These are phyloP conservation scores for Leucoraja erinaceus DNA, from an alignment of 2,113 vertebrate species.

Conservation along the genomic window DNA sequence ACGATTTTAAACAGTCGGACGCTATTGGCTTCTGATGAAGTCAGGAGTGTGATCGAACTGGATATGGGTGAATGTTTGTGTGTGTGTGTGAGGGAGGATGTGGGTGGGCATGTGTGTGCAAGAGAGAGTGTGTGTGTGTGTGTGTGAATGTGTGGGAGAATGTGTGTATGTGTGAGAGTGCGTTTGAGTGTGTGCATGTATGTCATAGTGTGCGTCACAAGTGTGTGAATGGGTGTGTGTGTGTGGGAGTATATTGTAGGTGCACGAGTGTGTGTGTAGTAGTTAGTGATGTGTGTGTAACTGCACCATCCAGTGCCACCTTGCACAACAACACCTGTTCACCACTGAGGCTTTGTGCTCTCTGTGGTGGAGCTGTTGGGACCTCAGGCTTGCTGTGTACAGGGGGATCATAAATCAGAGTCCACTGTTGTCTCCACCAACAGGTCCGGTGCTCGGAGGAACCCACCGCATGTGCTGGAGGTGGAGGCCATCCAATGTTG, in stretches of 20 bases:
- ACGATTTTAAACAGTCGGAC: not conserved
- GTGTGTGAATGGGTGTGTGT: too few species aligned
- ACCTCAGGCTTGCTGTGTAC: not conserved
- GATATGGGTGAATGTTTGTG: not conserved
- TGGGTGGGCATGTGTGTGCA: not conserved
- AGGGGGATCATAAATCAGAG: not conserved
- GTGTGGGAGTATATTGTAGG: too few species aligned
- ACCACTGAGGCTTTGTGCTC: not conserved
- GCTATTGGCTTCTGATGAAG: not conserved
- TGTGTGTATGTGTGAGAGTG: not conserved
- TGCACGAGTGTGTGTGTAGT: too few species aligned
- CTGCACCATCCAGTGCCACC: too few species aligned
- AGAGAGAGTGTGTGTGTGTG: not conserved
- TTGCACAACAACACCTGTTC: too few species aligned
- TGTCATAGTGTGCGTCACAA: not conserved
- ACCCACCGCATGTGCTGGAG: constrained; percentile 82
- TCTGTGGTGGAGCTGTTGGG: not conserved
- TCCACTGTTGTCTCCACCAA: constrained; percentile 40
- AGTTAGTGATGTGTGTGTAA: too few species aligned
- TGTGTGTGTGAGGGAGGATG: not conserved
- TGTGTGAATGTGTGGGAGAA: too few species aligned
- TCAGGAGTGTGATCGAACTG: not conserved
- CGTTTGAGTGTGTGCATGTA: not conserved
- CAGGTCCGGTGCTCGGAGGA: constrained; percentile 78
- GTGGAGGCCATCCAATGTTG: constrained; percentile 80